These are phyloP conservation scores for Sminthopsis crassicaudata DNA, from an alignment of 2,113 vertebrate species.

Conservation along the genomic window DNA sequence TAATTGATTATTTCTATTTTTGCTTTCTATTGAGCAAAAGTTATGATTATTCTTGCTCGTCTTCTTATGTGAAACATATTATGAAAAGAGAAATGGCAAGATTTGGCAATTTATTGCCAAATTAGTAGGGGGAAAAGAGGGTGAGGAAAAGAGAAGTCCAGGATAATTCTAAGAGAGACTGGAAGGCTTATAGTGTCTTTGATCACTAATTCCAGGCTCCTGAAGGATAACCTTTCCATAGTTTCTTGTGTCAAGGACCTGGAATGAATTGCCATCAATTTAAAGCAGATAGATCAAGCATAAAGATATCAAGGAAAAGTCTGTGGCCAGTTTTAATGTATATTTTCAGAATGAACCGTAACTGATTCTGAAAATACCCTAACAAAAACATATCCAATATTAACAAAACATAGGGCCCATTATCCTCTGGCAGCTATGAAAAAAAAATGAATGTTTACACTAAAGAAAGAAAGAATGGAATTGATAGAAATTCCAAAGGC, in stretches of 20 bases:
- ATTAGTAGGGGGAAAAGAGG: not conserved
- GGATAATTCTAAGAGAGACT: not conserved
- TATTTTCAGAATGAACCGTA: not conserved
- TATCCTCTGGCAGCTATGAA: not conserved
- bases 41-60: not conserved
- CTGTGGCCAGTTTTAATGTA: not conserved
- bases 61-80: not conserved
- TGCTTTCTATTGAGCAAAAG: not conserved
- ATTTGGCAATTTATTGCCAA: not conserved
- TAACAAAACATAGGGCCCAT: not conserved
- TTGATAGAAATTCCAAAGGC: not conserved
- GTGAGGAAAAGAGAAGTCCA: not conserved
- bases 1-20: not conserved
- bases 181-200: not conserved
- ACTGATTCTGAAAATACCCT: not conserved
- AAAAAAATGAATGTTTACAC: not conserved
- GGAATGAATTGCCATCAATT: not conserved
- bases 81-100: not conserved
- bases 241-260: not conserved
- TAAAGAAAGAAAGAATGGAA: not conserved
- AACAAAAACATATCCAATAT: not conserved
- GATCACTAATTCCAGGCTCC: not conserved
- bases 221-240: not conserved
- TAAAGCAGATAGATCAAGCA: not conserved
- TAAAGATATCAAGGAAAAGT: not conserved